phyloP scores from a whole-genome alignment of 2,113 vertebrate species.

The Scartelaos histophorus region DNA sequence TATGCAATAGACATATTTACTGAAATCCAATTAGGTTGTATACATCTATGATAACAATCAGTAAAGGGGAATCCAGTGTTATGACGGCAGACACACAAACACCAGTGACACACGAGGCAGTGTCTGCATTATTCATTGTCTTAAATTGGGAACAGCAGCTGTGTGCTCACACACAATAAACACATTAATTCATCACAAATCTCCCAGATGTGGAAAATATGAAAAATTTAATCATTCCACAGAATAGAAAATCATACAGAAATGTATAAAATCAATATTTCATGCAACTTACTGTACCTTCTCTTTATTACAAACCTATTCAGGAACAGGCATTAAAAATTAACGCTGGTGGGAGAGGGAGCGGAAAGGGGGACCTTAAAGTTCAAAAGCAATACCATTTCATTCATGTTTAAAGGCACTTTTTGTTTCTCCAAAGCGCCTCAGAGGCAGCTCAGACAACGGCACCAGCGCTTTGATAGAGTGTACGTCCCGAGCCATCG shows the following conservation, averaged over 20 bases:
- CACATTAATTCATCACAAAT: constrained; percentile 82
- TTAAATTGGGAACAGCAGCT: constrained; percentile 74
- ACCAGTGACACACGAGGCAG: constrained; percentile 31
- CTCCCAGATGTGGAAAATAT: constrained; percentile 88
- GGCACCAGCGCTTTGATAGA: constrained; percentile 77
- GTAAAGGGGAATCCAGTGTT: constrained; percentile 35
- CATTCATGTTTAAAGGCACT: constrained; percentile 84
- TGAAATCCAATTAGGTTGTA: constrained; percentile 3
- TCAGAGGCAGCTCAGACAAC: constrained; percentile 76
- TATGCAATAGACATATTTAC: not conserved
- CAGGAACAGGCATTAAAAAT: constrained; percentile 93
- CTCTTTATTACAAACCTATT: constrained; percentile 98
- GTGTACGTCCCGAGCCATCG: constrained; percentile 70
- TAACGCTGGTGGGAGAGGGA: constrained; percentile 77
- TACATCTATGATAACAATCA: constrained; percentile 34
- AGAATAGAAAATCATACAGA: constrained; percentile 98
- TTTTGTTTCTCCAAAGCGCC: constrained; percentile 77
- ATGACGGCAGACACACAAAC: constrained; percentile 31
- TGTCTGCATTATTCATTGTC: constrained; percentile 74
- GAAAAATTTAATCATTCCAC: constrained; percentile 96
- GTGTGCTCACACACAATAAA: constrained; percentile 76
- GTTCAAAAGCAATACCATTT: constrained; percentile 90
- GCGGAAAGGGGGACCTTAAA: constrained; percentile 73
- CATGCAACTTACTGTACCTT: constrained; percentile 94
- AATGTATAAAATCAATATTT: constrained; percentile 99